Base-by-base conservation (phyloP, 2,888 invertebrate species). In the Priocnemis perturbator region DNA sequence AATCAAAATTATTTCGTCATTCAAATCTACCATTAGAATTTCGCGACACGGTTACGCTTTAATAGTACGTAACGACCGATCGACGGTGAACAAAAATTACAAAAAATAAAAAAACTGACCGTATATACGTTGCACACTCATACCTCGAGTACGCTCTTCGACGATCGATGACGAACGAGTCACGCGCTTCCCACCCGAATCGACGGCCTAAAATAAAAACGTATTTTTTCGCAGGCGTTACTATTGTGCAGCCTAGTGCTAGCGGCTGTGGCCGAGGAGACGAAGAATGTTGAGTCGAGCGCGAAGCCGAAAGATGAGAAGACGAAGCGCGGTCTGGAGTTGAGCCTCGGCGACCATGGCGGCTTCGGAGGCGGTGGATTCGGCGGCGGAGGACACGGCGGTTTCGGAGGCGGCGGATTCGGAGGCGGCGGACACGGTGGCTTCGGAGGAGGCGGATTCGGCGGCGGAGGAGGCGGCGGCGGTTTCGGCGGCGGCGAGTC, bases 321-420 rank as follows among this genome's bases (percentile, higher is more conserved):
- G 59, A 53, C 84, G 11, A 88, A 88, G 57, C 84, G 88, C 0
- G 88, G 88, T 23, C 65, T 88, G 65, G 87, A 87, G 44, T 67
- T 84, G 17, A 83, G 85, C 23, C 69, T 84, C 20, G 86, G 86
- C 23, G 79, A 82, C 63, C 83, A 83, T 58, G 79, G 74, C 14
- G 76, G 78, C 5, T 68, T 66, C 48, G 78, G 78, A 0, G 81
- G 74, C 5, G 77, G 71, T 15, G 71, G 72, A 15, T 56, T 69
- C 3, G 74, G 73, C 14, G 74, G 70, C 14, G 78, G 76, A 9
- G 79, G 75, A 30, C 58, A 69, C 3, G 76, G 75, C 9, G 74
- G 75, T 45, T 60, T 71, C 5, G 76, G 75, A 14, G 74, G 78
- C 5, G 76, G 74, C 21, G 19, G 60, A 4, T 23, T 47, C 23